Conservation (phyloP, 2,113 vertebrate species). For the Dinomys branickii region DNA sequence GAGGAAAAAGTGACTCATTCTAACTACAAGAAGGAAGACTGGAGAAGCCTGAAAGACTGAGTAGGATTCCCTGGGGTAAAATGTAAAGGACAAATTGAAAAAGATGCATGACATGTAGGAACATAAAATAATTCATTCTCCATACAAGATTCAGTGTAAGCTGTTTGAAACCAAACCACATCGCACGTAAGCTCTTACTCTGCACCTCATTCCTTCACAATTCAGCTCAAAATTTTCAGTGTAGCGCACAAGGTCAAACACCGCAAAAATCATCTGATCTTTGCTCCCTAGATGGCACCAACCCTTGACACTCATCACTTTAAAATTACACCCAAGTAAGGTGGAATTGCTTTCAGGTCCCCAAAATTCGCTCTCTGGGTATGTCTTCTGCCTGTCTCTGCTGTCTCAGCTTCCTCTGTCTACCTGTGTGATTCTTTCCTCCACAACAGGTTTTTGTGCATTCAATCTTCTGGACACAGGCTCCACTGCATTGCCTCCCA, state of each 20-base stretch:
- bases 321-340: not conserved
- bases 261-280: not conserved
- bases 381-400: not conserved
- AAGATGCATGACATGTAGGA: not conserved
- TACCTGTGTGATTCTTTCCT: not conserved
- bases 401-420: not conserved
- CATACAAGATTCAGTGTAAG: not conserved
- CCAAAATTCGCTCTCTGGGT: not conserved
- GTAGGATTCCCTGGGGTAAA: not conserved
- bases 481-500: not conserved
- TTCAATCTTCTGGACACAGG: not conserved
- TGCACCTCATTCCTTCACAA: not conserved
- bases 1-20: not conserved
- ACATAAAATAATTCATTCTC: constrained; percentile 19
- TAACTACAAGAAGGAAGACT: not conserved
- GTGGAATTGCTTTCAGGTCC: not conserved
- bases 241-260: not conserved
- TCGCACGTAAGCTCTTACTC: not conserved
- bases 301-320: not conserved
- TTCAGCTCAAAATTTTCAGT: not conserved
- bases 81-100: not conserved
- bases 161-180: not conserved
- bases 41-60: not conserved
- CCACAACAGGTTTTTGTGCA: not conserved
- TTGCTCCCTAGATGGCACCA: not conserved